Percentiles rank a stretch among this genome's conserved stretches.
phyloP scores from a whole-genome alignment of 2,888 invertebrate species.

The Volucella inanis region DNA sequence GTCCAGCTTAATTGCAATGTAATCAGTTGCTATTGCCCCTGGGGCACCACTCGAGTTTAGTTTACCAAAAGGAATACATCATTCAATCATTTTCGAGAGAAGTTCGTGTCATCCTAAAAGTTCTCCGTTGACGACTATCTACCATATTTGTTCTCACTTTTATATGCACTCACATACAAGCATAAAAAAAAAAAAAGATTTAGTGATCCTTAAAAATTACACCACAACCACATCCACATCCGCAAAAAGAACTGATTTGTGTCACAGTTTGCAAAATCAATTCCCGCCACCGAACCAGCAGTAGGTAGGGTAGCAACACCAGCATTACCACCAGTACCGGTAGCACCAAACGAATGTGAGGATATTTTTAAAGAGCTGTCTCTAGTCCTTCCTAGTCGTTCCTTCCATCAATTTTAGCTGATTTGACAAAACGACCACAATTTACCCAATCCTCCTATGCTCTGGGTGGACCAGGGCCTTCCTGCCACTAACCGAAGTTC shows the following conservation, averaged over 20 bases:
- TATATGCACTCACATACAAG: background rate
- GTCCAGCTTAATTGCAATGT: constrained; percentile 13
- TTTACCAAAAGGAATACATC: constrained; percentile 57
- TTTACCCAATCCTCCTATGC: background rate
- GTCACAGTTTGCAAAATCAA: constrained; percentile 69
- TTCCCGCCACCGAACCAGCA: background rate
- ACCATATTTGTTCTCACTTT: constrained; percentile 42
- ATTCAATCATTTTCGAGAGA: constrained; percentile 53
- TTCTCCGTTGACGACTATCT: constrained; percentile 47
- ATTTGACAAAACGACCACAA: constrained; percentile 65
- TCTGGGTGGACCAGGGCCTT: background rate
- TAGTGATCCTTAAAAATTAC: constrained; percentile 47
- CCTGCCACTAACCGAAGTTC: background rate
- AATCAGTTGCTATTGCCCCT: background rate
- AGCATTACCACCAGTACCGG: too few relatives aligned
- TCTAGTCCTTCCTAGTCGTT: constrained; percentile 14
- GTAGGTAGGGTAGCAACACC: too few relatives aligned
- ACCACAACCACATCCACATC: constrained; percentile 42
- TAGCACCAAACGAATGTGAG: constrained; percentile 2
- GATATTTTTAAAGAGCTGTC: constrained; percentile 55
- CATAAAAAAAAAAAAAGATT: constrained; percentile 16
- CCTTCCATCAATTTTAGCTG: constrained; percentile 65
- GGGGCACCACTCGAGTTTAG: constrained; percentile 15
- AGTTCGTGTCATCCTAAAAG: constrained; percentile 44
- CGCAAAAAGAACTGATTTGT: constrained; percentile 56